phyloP scores from a whole-genome alignment of 2,888 invertebrate genomes.

The Trileptium ribeirensis region DNA sequence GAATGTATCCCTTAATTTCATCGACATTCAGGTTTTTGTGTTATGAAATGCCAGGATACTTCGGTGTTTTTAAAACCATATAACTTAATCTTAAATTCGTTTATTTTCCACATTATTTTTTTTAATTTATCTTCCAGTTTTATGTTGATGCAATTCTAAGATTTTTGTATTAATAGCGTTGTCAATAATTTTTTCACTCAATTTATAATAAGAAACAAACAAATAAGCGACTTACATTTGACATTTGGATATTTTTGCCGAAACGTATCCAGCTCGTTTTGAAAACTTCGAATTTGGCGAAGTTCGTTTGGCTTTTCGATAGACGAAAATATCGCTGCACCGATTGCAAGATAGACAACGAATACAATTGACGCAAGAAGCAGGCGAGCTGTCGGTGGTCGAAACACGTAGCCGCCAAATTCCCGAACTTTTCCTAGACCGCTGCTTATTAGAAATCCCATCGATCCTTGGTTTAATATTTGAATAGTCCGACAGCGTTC shows the following conservation, averaged over 20 bases:
- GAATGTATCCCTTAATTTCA: too few species aligned
- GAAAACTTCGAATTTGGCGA: constrained; percentile 59
- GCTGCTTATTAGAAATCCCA: constrained; percentile 14
- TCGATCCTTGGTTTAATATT: too few species aligned
- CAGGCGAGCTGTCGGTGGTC: neutral
- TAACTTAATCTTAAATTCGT: too few species aligned
- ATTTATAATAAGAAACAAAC: constrained; percentile 13
- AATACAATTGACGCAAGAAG: constrained; percentile 28
- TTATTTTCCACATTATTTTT: too few species aligned
- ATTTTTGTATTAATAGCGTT: too few species aligned
- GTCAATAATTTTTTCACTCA: neutral
- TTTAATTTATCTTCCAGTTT: too few species aligned
- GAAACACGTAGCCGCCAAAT: neutral
- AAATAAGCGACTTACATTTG: constrained; percentile 59
- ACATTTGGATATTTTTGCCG: constrained; percentile 62
- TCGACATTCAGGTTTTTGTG: too few species aligned
- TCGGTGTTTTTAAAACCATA: too few species aligned
- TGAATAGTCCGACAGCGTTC: too few species aligned
- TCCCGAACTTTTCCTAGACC: neutral
- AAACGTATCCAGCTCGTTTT: constrained; percentile 48
- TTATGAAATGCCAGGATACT: too few species aligned
- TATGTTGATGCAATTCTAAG: too few species aligned
- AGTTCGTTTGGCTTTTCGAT: constrained; percentile 68
- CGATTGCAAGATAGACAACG: constrained; percentile 61
- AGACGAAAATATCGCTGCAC: constrained; percentile 70